phyloP scores from a whole-genome alignment of 2,888 invertebrate genomes.

The Euplagia quadripunctaria region DNA sequence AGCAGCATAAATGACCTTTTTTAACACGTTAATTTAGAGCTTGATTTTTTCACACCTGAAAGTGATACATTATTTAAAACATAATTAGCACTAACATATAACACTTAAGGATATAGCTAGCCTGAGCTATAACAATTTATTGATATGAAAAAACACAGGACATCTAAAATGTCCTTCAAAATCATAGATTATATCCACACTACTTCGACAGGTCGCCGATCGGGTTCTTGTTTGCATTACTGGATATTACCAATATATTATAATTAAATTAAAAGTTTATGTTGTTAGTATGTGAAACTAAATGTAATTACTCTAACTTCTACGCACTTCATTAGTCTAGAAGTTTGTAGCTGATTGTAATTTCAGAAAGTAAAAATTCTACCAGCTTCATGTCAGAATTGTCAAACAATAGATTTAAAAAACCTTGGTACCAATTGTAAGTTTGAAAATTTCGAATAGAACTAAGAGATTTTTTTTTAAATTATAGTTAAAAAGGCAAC shows the following conservation, averaged over 20 bases:
- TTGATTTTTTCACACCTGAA: too few relatives aligned
- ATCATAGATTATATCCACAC: conserved; percentile 20
- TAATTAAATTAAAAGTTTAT: conserved; percentile 61
- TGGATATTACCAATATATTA: conserved; percentile 66
- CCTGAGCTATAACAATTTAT: neutral
- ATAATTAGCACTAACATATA: too few relatives aligned
- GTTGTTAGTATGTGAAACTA: conserved; percentile 39
- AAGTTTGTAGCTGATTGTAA: neutral
- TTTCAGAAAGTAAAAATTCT: neutral
- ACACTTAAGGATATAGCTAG: too few relatives aligned
- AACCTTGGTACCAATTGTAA: too few relatives aligned
- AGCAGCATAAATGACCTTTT: too few relatives aligned
- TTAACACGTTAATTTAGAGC: too few relatives aligned
- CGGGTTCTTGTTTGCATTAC: conserved; percentile 65
- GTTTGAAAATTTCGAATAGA: too few relatives aligned
- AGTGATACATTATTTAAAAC: too few relatives aligned
- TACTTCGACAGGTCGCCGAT: conserved; percentile 54
- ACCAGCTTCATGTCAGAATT: neutral
- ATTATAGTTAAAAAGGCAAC: too few relatives aligned
- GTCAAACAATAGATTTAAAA: neutral
- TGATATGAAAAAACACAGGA: neutral
- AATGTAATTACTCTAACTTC: conserved; percentile 11
- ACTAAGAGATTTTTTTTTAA: too few relatives aligned
- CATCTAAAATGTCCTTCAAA: neutral
- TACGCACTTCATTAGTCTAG: neutral